Percentiles rank a stretch among this genome's conserved stretches.
phyloP scores from a whole-genome alignment of 2,797 vertebrate genomes.

The Pagetopsis macropterus region DNA sequence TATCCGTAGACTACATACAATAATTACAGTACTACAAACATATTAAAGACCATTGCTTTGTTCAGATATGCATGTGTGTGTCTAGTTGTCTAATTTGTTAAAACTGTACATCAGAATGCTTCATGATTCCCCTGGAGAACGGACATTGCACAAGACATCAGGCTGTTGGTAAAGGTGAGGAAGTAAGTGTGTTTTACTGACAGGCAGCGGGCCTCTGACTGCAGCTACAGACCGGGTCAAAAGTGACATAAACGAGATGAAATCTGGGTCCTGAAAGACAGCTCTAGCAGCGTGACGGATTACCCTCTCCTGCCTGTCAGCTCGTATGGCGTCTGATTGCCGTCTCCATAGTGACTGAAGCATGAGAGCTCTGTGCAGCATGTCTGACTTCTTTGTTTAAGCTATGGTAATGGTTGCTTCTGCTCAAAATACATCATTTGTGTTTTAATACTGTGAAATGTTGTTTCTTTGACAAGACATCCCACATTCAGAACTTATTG shows the following conservation, averaged over 20 bases:
- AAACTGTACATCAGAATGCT: neutral
- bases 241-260: constrained; percentile 44
- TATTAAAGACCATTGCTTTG: constrained; percentile 40
- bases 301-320: constrained; percentile 50
- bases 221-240: constrained; percentile 38
- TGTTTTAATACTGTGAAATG: constrained; percentile 1
- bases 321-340: constrained; percentile 33
- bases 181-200: constrained; percentile 17
- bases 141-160: neutral
- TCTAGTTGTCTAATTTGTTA: constrained; percentile 22
- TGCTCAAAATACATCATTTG: constrained; percentile 5
- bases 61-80: constrained; percentile 37
- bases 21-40: constrained; percentile 20
- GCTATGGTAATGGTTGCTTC: neutral
- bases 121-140: neutral
- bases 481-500: neutral
- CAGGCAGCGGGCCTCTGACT: constrained; percentile 17
- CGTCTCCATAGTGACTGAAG: constrained; percentile 49
- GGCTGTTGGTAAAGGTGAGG: constrained; percentile 29
- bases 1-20: constrained; percentile 34
- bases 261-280: constrained; percentile 50
- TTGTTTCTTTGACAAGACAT: constrained; percentile 3
- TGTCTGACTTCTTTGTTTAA: constrained; percentile 11
- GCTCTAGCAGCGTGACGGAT: constrained; percentile 41
- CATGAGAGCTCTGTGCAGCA: constrained; percentile 26